Conservation (phyloP, 1,140 invertebrate genomes). For the Drosophila tristis region DNA sequence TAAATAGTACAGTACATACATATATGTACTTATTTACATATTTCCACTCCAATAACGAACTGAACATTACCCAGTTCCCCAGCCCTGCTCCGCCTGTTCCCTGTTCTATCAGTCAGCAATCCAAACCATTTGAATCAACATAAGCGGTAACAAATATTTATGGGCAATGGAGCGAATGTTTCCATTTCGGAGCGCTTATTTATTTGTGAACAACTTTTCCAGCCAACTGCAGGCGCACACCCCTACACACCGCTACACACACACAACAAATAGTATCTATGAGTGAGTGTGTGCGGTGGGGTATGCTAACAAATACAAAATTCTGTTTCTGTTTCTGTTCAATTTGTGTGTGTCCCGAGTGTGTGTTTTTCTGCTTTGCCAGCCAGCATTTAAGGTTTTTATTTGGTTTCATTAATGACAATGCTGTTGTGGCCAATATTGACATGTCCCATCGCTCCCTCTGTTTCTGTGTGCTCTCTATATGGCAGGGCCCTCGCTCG, state of each 20-base stretch:
- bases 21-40: too few species aligned
- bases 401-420: slow-evolving; percentile 74
- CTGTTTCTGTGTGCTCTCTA: slow-evolving; percentile 9
- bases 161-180: slow-evolving; percentile 61
- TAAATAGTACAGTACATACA: too few species aligned
- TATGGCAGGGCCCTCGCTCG: neutral
- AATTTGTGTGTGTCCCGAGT: slow-evolving; percentile 30
- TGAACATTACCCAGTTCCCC: neutral
- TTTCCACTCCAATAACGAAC: neutral
- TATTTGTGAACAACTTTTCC: slow-evolving; percentile 52
- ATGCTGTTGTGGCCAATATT: slow-evolving; percentile 60
- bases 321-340: slow-evolving; percentile 32
- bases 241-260: slow-evolving; percentile 1
- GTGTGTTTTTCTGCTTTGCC: slow-evolving; percentile 42
- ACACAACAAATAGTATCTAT: slow-evolving; percentile 39
- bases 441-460: slow-evolving; percentile 51
- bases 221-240: slow-evolving; percentile 27
- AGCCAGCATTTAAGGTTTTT: slow-evolving; percentile 70
- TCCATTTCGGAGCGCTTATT: slow-evolving; percentile 59
- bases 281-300: neutral
- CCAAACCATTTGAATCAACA: slow-evolving; percentile 74
- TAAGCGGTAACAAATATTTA: slow-evolving; percentile 67
- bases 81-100: slow-evolving; percentile 6
- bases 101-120: slow-evolving; percentile 40
- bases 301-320: slow-evolving; percentile 54